phyloP scores from a whole-genome alignment of 2,888 invertebrate genomes.

The Sepiola atlantica region DNA sequence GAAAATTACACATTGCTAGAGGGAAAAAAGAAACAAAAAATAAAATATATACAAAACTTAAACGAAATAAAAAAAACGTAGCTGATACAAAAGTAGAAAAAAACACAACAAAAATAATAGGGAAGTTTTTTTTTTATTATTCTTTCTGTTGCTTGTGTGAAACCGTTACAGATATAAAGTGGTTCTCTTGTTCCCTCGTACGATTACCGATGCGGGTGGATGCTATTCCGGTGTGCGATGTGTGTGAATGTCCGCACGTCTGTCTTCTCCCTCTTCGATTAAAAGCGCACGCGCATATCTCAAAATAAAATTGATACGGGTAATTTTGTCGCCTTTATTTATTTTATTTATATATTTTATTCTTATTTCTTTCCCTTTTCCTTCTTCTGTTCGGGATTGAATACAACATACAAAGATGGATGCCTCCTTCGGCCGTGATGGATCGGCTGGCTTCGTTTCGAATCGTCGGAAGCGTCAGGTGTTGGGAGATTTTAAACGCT shows the following conservation, averaged over 20 bases:
- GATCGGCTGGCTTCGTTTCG: conserved; percentile 2
- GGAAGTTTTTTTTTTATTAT: not conserved
- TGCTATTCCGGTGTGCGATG: not conserved
- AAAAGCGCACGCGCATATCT: not conserved
- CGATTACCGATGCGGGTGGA: not conserved
- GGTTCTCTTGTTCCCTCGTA: not conserved
- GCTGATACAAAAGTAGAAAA: not conserved
- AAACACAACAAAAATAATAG: too few relatives aligned
- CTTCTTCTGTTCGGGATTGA: not conserved
- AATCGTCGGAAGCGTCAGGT: conserved; percentile 4
- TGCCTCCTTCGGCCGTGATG: conserved; percentile 1
- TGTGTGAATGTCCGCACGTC: not conserved
- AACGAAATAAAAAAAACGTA: not conserved
- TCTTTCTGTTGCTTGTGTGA: not conserved
- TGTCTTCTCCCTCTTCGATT: not conserved
- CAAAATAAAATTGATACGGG: conserved; percentile 12
- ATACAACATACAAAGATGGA: not conserved
- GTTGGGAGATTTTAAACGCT: not conserved
- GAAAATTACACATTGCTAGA: too few relatives aligned
- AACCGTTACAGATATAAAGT: not conserved
- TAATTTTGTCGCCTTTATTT: not conserved
- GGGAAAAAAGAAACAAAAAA: not conserved
- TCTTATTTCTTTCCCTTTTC: too few relatives aligned
- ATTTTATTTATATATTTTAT: not conserved
- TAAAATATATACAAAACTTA: not conserved